phyloP scores from a whole-genome alignment of 2,888 invertebrate species.

The Orthonychiurus folsomi region DNA sequence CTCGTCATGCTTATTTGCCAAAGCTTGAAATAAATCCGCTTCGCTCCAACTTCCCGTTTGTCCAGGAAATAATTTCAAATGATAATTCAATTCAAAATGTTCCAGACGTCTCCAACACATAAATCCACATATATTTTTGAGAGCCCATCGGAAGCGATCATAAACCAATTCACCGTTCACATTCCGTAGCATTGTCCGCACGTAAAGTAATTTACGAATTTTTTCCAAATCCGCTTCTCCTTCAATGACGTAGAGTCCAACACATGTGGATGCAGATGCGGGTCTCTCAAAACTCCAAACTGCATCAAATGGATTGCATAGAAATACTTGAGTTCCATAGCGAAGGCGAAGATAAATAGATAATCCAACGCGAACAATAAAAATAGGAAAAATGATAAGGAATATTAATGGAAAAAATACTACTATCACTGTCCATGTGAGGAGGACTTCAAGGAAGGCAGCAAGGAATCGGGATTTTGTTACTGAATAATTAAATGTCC shows the following conservation, averaged over 20 bases:
- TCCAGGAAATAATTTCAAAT: slow-evolving; percentile 22
- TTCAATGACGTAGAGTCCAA: slow-evolving; percentile 33
- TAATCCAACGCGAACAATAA: neutral
- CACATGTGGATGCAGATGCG: slow-evolving; percentile 24
- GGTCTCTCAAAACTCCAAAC: slow-evolving; percentile 33
- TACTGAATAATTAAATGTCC: slow-evolving; percentile 8
- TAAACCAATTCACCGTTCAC: slow-evolving; percentile 14
- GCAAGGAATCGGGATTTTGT: slow-evolving; percentile 1
- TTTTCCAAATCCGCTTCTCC: slow-evolving; percentile 29
- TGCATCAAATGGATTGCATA: slow-evolving; percentile 24
- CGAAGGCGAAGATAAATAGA: slow-evolving; percentile 8
- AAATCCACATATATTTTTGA: slow-evolving; percentile 28
- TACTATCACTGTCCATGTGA: slow-evolving; percentile 11
- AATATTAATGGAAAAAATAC: slow-evolving; percentile 2
- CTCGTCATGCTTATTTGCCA: slow-evolving; percentile 29
- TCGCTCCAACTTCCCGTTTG: slow-evolving; percentile 18
- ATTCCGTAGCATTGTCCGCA: slow-evolving; percentile 16
- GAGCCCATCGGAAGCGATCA: slow-evolving; percentile 12
- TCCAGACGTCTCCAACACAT: slow-evolving; percentile 30
- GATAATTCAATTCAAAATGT: slow-evolving; percentile 19
- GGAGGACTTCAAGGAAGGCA: slow-evolving; percentile 1
- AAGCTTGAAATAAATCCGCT: slow-evolving; percentile 25
- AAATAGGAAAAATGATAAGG: neutral
- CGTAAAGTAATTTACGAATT: slow-evolving; percentile 19
- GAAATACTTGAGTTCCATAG: slow-evolving; percentile 6